A percentile compares a stretch with the other conserved stretches of the same genome.
These are phyloP conservation scores for Suncus etruscus DNA, from an alignment of 2,113 vertebrate genomes.

Conservation along the genomic window DNA sequence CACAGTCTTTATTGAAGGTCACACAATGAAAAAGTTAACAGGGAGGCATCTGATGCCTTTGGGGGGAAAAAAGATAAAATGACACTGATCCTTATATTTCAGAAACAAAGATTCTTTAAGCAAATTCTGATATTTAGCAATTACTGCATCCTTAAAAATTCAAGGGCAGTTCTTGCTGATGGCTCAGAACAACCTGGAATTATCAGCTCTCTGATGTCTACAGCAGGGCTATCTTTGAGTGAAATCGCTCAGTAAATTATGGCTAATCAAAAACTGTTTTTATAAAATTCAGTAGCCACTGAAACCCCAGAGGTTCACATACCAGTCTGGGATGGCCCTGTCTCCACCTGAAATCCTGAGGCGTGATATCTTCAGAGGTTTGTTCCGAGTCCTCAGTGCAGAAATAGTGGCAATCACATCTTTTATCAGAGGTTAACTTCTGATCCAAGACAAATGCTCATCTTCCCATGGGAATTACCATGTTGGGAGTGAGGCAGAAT, in stretches of 20 bases:
- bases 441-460: neutral
- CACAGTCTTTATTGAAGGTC: neutral
- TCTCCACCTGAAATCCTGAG: neutral
- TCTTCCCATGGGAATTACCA: neutral
- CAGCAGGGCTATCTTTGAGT: neutral
- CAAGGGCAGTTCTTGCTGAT: neutral
- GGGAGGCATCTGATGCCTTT: neutral
- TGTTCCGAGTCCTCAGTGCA: neutral
- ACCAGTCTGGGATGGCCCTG: neutral
- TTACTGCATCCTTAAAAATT: neutral
- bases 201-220: neutral
- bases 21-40: neutral
- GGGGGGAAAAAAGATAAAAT: slow-evolving; percentile 31
- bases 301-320: neutral
- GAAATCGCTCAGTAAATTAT: neutral
- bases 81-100: neutral
- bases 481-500: neutral
- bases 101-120: slow-evolving; percentile 1
- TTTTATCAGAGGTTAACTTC: neutral
- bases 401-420: neutral
- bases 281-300: neutral
- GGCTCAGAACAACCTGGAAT: neutral
- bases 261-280: neutral
- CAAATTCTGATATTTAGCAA: neutral
- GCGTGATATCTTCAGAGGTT: neutral